A percentile compares a stretch with the other conserved stretches of the same genome.
phyloP scores from a whole-genome alignment of 2,113 vertebrate species.

The Microtus montanus region DNA sequence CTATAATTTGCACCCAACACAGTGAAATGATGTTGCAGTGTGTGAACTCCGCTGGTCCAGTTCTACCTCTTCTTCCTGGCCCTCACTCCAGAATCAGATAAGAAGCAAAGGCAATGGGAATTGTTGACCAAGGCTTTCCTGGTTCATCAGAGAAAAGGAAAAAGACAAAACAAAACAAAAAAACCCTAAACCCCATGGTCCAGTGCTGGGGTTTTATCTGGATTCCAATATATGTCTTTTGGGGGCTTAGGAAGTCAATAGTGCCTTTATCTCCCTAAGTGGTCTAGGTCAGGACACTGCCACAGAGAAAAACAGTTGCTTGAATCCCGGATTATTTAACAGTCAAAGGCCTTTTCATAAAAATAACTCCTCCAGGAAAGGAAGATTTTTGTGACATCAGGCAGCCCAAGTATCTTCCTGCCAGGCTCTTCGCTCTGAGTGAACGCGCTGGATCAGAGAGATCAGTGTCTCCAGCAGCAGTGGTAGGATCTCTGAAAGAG shows the following conservation, averaged over 20 bases:
- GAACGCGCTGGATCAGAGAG: slow-evolving; percentile 63
- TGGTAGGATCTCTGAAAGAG: slow-evolving; percentile 65
- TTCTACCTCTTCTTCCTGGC: not conserved
- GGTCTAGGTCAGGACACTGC: slow-evolving; percentile 48
- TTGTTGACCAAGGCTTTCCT: slow-evolving; percentile 48
- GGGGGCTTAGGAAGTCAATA: slow-evolving; percentile 49
- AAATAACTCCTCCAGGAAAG: slow-evolving; percentile 68
- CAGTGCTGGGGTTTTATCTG: slow-evolving; percentile 5
- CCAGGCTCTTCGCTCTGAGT: slow-evolving; percentile 65
- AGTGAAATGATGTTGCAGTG: not conserved
- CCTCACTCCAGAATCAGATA: slow-evolving; percentile 4
- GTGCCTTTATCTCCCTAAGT: slow-evolving; percentile 61
- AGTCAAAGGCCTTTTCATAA: slow-evolving; percentile 77
- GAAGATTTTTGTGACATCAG: slow-evolving; percentile 64
- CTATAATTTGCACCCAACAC: not conserved
- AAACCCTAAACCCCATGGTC: not conserved
- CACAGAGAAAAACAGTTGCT: slow-evolving; percentile 66
- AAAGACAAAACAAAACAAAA: not conserved
- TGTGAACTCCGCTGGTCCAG: not conserved
- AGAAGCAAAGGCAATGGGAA: slow-evolving; percentile 25
- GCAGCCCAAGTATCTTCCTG: slow-evolving; percentile 62
- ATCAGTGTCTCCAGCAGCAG: slow-evolving; percentile 55
- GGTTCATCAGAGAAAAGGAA: not conserved
- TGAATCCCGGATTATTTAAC: slow-evolving; percentile 60
- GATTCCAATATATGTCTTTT: slow-evolving; percentile 54